Conservation (phyloP, 1,140 invertebrate species). For the Anadara kagoshimensis region DNA sequence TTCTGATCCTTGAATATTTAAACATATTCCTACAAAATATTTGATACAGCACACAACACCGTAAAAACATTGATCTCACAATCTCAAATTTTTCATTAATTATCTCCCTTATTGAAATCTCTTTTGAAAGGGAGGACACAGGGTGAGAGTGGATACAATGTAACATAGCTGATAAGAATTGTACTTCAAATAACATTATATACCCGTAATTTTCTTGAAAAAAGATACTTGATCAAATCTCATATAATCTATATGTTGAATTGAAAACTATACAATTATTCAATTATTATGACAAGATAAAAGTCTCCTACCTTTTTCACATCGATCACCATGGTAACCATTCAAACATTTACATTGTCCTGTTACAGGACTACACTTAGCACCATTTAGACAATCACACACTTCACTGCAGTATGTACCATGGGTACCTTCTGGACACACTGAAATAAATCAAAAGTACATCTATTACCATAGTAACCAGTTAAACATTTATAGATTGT, state of each 20-base stretch:
- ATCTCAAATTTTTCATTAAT: no score
- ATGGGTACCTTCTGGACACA: conserved; percentile 63
- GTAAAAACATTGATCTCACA: no score
- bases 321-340: conserved; percentile 70
- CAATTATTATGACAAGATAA: background rate
- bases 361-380: conserved; percentile 84
- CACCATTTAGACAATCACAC: conserved; percentile 76
- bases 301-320: conserved; percentile 59
- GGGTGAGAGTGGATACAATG: no score
- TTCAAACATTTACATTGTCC: conserved; percentile 76
- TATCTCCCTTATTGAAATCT: no score
- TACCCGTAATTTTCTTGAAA: background rate
- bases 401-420: conserved; percentile 62
- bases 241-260: background rate
- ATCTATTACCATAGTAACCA: background rate
- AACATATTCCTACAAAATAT: no score
- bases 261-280: conserved; percentile 1
- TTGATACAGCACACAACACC: no score
- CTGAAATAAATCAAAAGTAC: conserved; percentile 42
- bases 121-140: no score
- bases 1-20: no score
- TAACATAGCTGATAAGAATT: no score
- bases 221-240: background rate
- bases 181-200: no score
- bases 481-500: no score